These are phyloP conservation scores for Hemiscyllium ocellatum DNA, from an alignment of 2,113 vertebrate species.

Conservation along the genomic window DNA sequence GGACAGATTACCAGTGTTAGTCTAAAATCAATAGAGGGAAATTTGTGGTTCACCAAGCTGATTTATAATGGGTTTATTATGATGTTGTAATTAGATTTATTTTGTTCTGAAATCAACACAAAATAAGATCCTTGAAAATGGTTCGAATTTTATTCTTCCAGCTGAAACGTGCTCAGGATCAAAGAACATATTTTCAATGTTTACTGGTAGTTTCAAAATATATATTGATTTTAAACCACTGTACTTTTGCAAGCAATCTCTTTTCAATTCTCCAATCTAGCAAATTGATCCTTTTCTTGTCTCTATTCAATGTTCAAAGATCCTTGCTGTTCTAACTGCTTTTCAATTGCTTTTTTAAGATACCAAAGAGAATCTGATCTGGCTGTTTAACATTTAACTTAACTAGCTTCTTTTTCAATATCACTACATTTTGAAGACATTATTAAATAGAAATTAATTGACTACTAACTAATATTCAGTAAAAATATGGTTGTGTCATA, in stretches of 20 bases:
- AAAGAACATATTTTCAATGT: background rate
- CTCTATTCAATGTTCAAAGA: background rate
- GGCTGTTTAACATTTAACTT: background rate
- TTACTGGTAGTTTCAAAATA: background rate
- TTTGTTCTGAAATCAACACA: background rate
- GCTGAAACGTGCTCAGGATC: background rate
- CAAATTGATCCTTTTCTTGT: background rate
- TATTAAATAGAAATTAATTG: background rate
- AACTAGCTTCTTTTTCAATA: no score
- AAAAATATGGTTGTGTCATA: background rate
- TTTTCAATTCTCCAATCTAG: background rate
- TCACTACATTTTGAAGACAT: background rate
- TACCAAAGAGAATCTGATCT: background rate
- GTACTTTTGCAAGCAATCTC: background rate
- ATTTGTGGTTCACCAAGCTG: background rate
- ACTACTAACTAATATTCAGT: background rate
- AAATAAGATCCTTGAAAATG: background rate
- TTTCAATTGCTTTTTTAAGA: background rate
- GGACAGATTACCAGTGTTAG: background rate
- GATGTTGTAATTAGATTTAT: background rate
- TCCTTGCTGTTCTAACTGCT: background rate
- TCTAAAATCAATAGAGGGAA: background rate
- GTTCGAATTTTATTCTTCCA: no score
- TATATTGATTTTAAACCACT: background rate
- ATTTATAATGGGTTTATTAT: background rate